These are phyloP conservation scores for Poecilia gillii DNA, from an alignment of 2,797 vertebrate species.

Conservation along the genomic window DNA sequence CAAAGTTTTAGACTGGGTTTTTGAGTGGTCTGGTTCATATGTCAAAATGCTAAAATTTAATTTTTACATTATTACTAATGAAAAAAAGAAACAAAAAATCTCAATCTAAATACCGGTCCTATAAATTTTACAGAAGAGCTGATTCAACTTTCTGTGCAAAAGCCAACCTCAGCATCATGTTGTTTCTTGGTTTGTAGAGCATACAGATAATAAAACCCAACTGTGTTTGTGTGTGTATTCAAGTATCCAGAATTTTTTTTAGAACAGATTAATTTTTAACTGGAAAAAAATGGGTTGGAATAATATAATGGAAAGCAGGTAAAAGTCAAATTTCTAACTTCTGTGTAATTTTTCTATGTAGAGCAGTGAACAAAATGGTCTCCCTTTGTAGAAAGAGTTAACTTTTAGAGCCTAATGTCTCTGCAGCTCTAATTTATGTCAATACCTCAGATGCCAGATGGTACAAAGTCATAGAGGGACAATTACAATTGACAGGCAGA, in stretches of 20 bases:
- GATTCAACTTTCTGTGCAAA: not conserved
- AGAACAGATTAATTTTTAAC: not conserved
- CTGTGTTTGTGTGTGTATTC: not conserved
- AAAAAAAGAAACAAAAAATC: not conserved
- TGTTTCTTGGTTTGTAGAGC: not conserved
- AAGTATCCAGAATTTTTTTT: not conserved
- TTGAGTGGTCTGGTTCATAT: not conserved
- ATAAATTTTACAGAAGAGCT: not conserved
- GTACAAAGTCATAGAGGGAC: constrained; percentile 49
- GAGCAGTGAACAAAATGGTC: constrained; percentile 38
- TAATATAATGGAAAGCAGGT: not conserved
- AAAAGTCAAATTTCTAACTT: not conserved
- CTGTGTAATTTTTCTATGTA: not conserved
- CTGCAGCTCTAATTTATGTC: constrained; percentile 45
- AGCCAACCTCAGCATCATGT: not conserved
- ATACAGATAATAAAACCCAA: not conserved
- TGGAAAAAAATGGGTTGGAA: not conserved
- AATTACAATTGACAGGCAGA: constrained; percentile 50
- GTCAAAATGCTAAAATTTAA: not conserved
- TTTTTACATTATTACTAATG: not conserved
- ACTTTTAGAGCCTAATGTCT: constrained; percentile 42
- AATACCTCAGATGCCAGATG: constrained; percentile 56
- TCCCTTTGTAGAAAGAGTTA: constrained; percentile 43
- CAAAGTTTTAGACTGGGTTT: not conserved
- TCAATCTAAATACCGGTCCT: not conserved